Evolutionary conservation across 1,140 invertebrate species (phyloP), one percentile per base, ranked within the genome.

Genomic region (Aphidius gifuensis): DNA sequence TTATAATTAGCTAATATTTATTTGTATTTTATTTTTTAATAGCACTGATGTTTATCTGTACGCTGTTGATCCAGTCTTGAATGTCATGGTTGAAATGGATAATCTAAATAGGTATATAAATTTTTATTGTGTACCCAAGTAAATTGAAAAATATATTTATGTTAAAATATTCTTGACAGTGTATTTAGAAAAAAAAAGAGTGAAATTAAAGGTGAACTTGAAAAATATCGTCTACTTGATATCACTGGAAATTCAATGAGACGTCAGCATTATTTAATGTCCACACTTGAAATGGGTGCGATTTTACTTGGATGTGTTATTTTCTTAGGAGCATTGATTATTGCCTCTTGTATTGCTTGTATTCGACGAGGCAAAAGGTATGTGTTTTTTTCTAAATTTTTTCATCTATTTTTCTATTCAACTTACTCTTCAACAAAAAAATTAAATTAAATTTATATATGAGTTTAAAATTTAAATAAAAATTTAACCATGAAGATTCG

Each of bases 41-140:
- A 92, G 91, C 38, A 93, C 91, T 39, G 91, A 94, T 67, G 83
- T 93, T 78, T 93, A 91, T 65, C 82, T 93, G 44, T 93, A 94
- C 71, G 92, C 89, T 1, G 88, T 93, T 6, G 90, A 93, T 79
- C 89, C 88, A 4, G 77, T 87, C 58, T 86, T 90, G 1, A 93
- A 94, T 72, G 83, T 88, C 2, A 87, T 94, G 61, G 84, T 93
- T 53, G 90, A 93, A 71, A 91, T 89, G 83, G 89, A 91, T 54
- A 84, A 86, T 1, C 70, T 93, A 32, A 85, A 91, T 75, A 87
- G 85, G 90, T 92, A 82, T 86, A 83, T 75, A 43, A 23, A 45
- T 40, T 48, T 11, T 47, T 48, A 21, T 6, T 38, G 16, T n/a
- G 16, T 16, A 16, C 16, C 16, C 16, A 58, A 48, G n/a, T 38